Conservation (phyloP, 1,140 invertebrate species). For the Caerostris darwini region DNA sequence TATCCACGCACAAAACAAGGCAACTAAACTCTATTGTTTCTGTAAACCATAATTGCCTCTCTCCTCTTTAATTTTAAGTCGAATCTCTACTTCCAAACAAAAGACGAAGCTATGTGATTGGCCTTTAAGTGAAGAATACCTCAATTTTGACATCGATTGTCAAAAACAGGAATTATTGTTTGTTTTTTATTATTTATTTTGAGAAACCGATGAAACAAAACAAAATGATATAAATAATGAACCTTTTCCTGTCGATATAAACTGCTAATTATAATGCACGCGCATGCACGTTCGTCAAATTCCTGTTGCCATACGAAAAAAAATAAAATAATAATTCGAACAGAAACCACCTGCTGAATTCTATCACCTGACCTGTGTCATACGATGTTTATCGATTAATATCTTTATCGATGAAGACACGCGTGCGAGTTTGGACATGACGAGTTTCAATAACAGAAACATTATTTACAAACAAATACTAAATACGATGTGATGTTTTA, state of each 20-base stretch:
- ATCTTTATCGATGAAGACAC: neutral
- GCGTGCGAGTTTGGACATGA: neutral
- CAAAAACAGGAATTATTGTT: neutral
- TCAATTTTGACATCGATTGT: neutral
- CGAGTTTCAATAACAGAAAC: neutral
- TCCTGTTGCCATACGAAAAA: neutral
- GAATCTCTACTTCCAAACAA: neutral
- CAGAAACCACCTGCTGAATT: conserved; percentile 1
- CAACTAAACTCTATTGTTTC: neutral
- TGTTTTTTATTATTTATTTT: neutral
- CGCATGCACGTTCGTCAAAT: neutral
- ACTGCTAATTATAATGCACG: neutral
- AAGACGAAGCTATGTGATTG: neutral
- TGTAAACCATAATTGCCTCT: neutral
- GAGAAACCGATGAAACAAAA: neutral
- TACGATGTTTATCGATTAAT: conserved; percentile 28
- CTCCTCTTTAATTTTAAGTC: neutral
- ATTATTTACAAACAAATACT: conserved; percentile 24
- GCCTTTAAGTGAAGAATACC: neutral
- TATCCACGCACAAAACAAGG: neutral
- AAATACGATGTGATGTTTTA: neutral
- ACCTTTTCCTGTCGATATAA: neutral
- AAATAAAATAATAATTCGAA: neutral
- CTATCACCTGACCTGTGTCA: neutral
- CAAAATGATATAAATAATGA: neutral